Evolutionary conservation across 2,888 invertebrate species (phyloP).

Genomic region (Cenopis cana): DNA sequence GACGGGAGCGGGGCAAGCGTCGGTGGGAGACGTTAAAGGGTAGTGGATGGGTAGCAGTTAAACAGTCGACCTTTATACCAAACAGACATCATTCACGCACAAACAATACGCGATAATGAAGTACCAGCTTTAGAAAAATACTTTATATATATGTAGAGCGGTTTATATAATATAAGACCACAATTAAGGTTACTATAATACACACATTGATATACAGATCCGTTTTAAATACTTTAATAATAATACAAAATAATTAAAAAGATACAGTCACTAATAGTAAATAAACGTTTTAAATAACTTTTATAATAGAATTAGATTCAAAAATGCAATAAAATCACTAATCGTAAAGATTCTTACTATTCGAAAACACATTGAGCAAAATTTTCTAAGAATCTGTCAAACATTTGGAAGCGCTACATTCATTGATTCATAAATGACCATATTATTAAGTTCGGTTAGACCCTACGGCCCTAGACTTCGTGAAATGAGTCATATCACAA

Average conservation of each 20-base stretch:
- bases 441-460: not conserved
- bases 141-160: too few species aligned
- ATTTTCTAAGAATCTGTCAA: not conserved
- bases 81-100: too few species aligned
- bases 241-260: constrained; percentile 1
- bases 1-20: too few species aligned
- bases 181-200: not conserved
- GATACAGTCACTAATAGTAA: constrained; percentile 5
- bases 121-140: not conserved
- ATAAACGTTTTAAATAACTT: constrained; percentile 3
- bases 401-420: constrained; percentile 18
- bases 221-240: constrained; percentile 8
- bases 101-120: not conserved
- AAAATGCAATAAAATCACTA: constrained; percentile 32
- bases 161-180: too few species aligned
- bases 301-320: not conserved
- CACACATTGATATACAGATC: constrained; percentile 11
- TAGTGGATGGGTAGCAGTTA: too few species aligned
- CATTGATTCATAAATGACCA: not conserved
- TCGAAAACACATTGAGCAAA: constrained; percentile 19
- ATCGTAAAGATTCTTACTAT: constrained; percentile 23
- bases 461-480: not conserved
- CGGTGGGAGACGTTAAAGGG: too few species aligned
- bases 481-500: not conserved
- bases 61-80: too few species aligned